Percentiles rank a stretch among this genome's conserved stretches.
Evolutionary conservation across 2,113 vertebrate species (phyloP).

Genomic region (Pollimyrus isidori): DNA sequence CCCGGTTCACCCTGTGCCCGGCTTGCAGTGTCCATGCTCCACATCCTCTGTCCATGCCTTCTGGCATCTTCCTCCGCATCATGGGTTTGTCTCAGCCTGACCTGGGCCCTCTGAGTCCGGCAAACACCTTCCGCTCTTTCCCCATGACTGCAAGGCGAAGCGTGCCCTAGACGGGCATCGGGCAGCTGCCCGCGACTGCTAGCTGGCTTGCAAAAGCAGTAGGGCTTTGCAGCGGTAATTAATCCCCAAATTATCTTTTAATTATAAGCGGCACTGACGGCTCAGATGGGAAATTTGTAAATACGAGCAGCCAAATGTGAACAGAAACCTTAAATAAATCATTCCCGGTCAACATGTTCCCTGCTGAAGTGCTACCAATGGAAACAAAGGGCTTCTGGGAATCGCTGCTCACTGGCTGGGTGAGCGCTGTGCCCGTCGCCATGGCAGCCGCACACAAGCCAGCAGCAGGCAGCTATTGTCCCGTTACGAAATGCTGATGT

Average conservation of each 20-base stretch:
- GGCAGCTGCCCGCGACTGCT: background rate
- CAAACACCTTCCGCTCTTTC: background rate
- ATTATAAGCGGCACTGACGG: background rate
- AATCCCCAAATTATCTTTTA: background rate
- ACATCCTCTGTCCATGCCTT: background rate
- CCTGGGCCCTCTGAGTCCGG: background rate
- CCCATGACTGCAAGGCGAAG: background rate
- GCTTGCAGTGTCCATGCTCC: background rate
- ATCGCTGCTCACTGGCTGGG: slow-evolving; percentile 6
- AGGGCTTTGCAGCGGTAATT: background rate
- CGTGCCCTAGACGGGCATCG: background rate
- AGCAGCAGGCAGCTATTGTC: slow-evolving; percentile 39
- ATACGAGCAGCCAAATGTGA: background rate
- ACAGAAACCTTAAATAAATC: background rate
- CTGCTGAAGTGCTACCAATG: background rate
- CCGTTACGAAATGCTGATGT: background rate
- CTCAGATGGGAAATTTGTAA: background rate
- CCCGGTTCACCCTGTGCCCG: background rate
- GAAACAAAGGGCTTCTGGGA: background rate
- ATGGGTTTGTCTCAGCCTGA: background rate
- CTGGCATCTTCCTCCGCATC: background rate
- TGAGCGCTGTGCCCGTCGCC: slow-evolving; percentile 37
- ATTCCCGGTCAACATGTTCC: background rate
- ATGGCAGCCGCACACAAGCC: slow-evolving; percentile 41
- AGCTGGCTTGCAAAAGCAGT: background rate